Conservation (phyloP, 2,888 invertebrate species). For the Cepaea hortensis region DNA sequence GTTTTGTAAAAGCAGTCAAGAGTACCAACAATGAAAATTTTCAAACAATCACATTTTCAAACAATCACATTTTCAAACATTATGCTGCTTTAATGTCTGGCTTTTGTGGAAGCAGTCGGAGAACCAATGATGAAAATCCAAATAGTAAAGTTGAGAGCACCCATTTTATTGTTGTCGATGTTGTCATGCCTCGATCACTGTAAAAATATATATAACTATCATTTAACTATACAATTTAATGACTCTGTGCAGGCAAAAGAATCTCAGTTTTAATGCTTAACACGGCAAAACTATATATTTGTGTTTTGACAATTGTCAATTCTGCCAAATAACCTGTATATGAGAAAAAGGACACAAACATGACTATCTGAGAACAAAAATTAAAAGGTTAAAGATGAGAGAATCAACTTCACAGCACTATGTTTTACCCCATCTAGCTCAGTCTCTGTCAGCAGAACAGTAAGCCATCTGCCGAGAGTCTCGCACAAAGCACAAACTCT, state of each 20-base stretch:
- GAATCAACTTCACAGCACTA: too few species aligned
- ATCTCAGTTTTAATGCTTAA: not conserved
- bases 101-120: slow-evolving; percentile 38
- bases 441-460: too few species aligned
- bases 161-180: slow-evolving; percentile 48
- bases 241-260: not conserved
- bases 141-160: slow-evolving; percentile 45
- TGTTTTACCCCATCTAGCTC: too few species aligned
- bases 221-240: not conserved
- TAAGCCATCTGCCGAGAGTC: too few species aligned
- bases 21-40: too few species aligned
- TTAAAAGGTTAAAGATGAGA: too few species aligned
- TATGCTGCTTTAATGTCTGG: slow-evolving; percentile 14
- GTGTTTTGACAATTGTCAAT: not conserved
- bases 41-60: too few species aligned
- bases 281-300: not conserved
- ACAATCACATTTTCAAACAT: not conserved
- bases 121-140: slow-evolving; percentile 43
- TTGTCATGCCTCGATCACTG: slow-evolving; percentile 48
- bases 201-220: not conserved
- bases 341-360: too few species aligned
- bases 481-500: too few species aligned
- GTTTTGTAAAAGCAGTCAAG: not conserved
- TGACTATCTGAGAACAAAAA: too few species aligned
- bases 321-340: not conserved